phyloP scores from a whole-genome alignment of 1,140 invertebrate species.

The Heliothis subflexa region DNA sequence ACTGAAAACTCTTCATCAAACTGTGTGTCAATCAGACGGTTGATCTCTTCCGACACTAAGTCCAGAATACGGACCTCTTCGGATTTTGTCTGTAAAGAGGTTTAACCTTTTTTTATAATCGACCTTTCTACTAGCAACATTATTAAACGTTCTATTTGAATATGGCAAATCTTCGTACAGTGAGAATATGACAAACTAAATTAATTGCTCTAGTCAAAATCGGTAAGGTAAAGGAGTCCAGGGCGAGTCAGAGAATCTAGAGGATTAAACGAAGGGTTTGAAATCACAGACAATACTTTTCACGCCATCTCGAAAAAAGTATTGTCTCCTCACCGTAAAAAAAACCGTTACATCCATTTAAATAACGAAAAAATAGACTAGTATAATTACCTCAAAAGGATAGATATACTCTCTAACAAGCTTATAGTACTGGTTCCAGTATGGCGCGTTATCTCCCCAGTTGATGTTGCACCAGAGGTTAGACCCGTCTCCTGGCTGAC shows the following conservation, averaged over 20 bases:
- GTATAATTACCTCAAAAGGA: conserved; percentile 74
- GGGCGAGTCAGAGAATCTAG: too few relatives aligned
- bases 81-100: conserved; percentile 66
- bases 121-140: too few relatives aligned
- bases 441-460: conserved; percentile 80
- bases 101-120: background rate
- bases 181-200: too few relatives aligned
- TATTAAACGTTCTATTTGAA: background rate
- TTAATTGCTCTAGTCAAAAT: too few relatives aligned
- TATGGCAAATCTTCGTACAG: too few relatives aligned
- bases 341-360: too few relatives aligned
- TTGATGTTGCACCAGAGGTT: conserved; percentile 75
- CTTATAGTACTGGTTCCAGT: conserved; percentile 83
- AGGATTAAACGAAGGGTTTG: too few relatives aligned
- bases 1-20: conserved; percentile 53
- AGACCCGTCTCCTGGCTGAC: conserved; percentile 39
- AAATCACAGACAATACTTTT: too few relatives aligned
- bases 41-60: conserved; percentile 76
- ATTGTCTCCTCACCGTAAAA: too few relatives aligned
- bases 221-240: too few relatives aligned
- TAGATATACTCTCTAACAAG: conserved; percentile 75
- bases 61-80: conserved; percentile 75
- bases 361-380: background rate
- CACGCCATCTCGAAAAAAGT: too few relatives aligned
- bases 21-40: conserved; percentile 66